Percentiles rank a stretch among this genome's conserved stretches.
These are phyloP conservation scores for Lacanobia oleracea DNA, from an alignment of 2,888 invertebrate species.

Conservation along the genomic window DNA sequence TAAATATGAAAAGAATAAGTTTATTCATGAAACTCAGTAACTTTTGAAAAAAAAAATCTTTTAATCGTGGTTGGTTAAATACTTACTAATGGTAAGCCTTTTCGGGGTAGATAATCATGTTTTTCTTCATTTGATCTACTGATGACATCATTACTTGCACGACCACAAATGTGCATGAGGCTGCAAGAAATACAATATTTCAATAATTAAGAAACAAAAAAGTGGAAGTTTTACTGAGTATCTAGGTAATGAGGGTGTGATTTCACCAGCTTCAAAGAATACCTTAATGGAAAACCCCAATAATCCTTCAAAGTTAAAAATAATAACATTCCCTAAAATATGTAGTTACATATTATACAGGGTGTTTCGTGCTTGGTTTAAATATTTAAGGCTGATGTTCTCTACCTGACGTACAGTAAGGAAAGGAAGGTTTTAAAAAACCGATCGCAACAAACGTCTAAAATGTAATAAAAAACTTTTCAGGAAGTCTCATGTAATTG, in stretches of 20 bases:
- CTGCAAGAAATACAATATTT: conserved; percentile 81
- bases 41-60: not conserved
- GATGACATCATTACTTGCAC: conserved; percentile 95
- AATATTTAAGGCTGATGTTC: too few species aligned
- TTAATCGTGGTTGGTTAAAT: not conserved
- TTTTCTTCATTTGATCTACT: conserved; percentile 93
- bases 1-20: not conserved
- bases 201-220: not conserved
- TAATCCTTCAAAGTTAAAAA: not conserved
- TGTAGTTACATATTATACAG: too few species aligned
- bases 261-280: not conserved
- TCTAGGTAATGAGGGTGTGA: not conserved
- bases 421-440: too few species aligned
- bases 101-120: conserved; percentile 92
- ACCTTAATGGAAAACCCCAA: not conserved
- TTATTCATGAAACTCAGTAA: not conserved
- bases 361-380: too few species aligned
- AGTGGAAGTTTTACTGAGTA: not conserved
- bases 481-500: too few species aligned
- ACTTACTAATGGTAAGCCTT: conserved; percentile 91
- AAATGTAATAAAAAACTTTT: too few species aligned
- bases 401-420: too few species aligned
- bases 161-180: conserved; percentile 94
- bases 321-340: not conserved
- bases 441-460: too few species aligned